A percentile compares a stretch with the other conserved stretches of the same genome.
phyloP scores from a whole-genome alignment of 23 tunicate genomes.

The Clavelina lepadiformis region DNA sequence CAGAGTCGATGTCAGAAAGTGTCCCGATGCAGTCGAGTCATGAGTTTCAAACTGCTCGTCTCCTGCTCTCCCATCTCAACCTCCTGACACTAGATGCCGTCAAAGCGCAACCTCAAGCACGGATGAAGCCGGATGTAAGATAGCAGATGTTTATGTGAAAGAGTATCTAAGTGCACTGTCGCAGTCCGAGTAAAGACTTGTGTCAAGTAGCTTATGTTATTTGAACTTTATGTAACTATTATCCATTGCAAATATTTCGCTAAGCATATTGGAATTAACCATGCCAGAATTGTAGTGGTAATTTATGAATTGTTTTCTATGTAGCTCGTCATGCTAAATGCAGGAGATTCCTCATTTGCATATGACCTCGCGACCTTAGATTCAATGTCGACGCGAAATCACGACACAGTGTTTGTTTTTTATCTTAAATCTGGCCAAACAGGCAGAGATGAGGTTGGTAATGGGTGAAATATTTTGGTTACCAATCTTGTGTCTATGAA shows the following conservation, averaged over 20 bases:
- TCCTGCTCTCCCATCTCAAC: slow-evolving; percentile 84
- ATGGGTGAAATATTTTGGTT: background rate
- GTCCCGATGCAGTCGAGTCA: slow-evolving; percentile 46
- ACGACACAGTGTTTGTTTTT: slow-evolving; percentile 86
- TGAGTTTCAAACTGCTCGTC: slow-evolving; percentile 75
- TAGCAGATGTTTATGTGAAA: background rate
- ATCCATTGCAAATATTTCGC: too few species aligned
- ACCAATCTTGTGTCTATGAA: background rate
- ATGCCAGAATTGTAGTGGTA: too few species aligned
- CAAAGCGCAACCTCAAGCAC: slow-evolving; percentile 38
- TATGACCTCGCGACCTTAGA: slow-evolving; percentile 64
- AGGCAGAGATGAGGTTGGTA: slow-evolving; percentile 46
- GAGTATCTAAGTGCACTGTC: too few species aligned
- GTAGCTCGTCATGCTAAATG: slow-evolving; percentile 75
- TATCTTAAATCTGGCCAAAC: slow-evolving; percentile 75
- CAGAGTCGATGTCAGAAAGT: slow-evolving; percentile 57
- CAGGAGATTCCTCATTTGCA: slow-evolving; percentile 49
- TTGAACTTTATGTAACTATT: too few species aligned
- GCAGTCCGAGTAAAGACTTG: too few species aligned
- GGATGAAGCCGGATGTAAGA: slow-evolving; percentile 80
- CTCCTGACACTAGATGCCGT: slow-evolving; percentile 69
- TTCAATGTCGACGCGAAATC: slow-evolving; percentile 61
- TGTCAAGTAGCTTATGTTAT: too few species aligned
- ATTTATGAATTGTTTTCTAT: too few species aligned
- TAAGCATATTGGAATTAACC: too few species aligned